Base-by-base conservation (phyloP, 2,888 invertebrate genomes). In the Cybosia mesomella region DNA sequence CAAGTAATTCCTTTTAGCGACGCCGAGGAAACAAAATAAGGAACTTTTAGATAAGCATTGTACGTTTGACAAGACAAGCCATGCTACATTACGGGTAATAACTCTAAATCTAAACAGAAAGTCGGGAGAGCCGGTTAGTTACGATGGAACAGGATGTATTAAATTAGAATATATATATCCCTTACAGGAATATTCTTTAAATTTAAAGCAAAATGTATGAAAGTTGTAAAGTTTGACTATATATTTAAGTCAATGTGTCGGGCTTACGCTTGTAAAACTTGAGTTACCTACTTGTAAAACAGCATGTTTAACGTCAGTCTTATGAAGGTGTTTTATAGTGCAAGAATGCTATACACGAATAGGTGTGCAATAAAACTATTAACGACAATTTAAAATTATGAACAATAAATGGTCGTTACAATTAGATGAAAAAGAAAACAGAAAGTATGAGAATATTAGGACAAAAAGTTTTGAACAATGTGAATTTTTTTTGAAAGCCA, bases 1-100 rank as follows among this genome's bases (percentile, higher is more conserved):
- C 94, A 94, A 89, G 94, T 89, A 91, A 94, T 94, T 88, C 94
- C 94, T 95, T 92, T 95, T 94, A 95, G 92, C 92, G 90, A 89
- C 85, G 87, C 83, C 84, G 83, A 83, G 84, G 85, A 90, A 84
- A 92, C 91, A 89, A 91, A 91, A 93, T 91, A 90, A 92, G 88
- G 84, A 90, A 88, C 86, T 92, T 91, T 92, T 92, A 93, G 93
- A 93, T 93, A 93, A 92, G 91, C 90, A 90, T 89, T 89, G 87
- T 89, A 86, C 82, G 79, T 80, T 73, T 77, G 77, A 79, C 82
- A 81, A 83, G 84, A 88, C 89, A 85, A 85, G 87, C 83, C 84
- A 81, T 80, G 86, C 81, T 89, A 89, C 88, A 91, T 90, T 89
- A 89, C 86, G 88, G n/a, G 91, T 89, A 89, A 94, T 93, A 92